Percentiles rank a stretch among this genome's conserved stretches.
Evolutionary conservation across 2,888 invertebrate genomes (phyloP).

Genomic region (Oxytorus armatus): DNA sequence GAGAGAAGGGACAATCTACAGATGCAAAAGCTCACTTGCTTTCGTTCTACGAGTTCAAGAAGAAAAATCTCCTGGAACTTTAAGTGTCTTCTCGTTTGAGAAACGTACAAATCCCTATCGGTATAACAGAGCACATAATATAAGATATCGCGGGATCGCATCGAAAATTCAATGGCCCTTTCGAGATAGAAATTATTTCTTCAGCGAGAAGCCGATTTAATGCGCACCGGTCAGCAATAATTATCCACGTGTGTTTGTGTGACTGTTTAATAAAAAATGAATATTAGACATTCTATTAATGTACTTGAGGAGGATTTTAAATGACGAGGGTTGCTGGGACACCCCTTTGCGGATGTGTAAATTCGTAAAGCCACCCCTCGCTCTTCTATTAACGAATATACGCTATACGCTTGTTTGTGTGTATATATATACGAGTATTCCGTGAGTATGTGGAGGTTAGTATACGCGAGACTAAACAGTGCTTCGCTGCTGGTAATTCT

Average conservation of each 20-base stretch:
- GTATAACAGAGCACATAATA: constrained; percentile 7
- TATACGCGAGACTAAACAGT: constrained; percentile 22
- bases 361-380: constrained; percentile 48
- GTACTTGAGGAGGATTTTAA: constrained; percentile 33
- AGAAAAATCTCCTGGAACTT: constrained; percentile 60
- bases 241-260: neutral
- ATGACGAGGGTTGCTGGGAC: constrained; percentile 8
- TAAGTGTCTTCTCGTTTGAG: constrained; percentile 53
- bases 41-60: constrained; percentile 20
- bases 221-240: neutral
- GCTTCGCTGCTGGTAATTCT: constrained; percentile 40
- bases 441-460: constrained; percentile 12
- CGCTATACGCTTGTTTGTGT: neutral
- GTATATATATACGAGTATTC: neutral
- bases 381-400: constrained; percentile 37
- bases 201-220: neutral
- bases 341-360: constrained; percentile 53
- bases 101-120: constrained; percentile 18
- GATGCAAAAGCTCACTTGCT: constrained; percentile 31
- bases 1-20: constrained; percentile 4
- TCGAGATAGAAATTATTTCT: neutral
- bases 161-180: constrained; percentile 36
- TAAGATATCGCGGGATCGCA: constrained; percentile 17
- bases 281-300: constrained; percentile 36
- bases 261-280: neutral